Percentiles rank a stretch among this genome's conserved stretches.
phyloP scores from a whole-genome alignment of 2,888 invertebrate genomes.

The Bhutanitis thaidina region DNA sequence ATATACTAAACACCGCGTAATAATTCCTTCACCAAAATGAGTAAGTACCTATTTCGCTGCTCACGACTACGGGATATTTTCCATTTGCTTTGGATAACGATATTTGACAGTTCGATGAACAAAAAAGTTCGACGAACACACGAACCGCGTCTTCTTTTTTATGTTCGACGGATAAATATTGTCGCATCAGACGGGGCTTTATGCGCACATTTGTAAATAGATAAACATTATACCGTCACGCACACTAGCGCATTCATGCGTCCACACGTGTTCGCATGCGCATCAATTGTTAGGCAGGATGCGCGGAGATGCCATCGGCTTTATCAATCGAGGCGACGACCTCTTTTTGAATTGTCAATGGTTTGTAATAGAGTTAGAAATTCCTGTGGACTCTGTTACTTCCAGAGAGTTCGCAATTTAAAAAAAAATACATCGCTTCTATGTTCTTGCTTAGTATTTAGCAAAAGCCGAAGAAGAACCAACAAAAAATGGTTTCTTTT shows the following conservation, averaged over 20 bases:
- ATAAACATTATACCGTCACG: constrained; percentile 19
- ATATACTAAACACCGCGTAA: no score
- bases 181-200: no score
- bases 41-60: no score
- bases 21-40: no score
- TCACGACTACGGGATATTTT: no score
- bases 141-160: no score
- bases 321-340: constrained; percentile 59
- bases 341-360: constrained; percentile 39
- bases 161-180: no score
- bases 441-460: background rate
- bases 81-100: no score
- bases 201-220: background rate
- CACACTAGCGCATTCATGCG: constrained; percentile 13
- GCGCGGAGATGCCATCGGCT: constrained; percentile 36
- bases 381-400: background rate
- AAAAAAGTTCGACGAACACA: no score
- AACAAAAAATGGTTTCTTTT: no score
- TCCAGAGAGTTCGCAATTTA: background rate
- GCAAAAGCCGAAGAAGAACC: no score
- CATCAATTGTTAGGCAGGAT: constrained; percentile 48
- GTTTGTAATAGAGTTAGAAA: constrained; percentile 26
- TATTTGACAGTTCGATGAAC: no score
- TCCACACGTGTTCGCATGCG: constrained; percentile 27
- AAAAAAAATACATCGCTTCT: background rate